Evolutionary conservation across 2,888 invertebrate genomes (phyloP), one percentile per base, ranked within the genome.

Genomic region (Myopa tessellatipennis): DNA sequence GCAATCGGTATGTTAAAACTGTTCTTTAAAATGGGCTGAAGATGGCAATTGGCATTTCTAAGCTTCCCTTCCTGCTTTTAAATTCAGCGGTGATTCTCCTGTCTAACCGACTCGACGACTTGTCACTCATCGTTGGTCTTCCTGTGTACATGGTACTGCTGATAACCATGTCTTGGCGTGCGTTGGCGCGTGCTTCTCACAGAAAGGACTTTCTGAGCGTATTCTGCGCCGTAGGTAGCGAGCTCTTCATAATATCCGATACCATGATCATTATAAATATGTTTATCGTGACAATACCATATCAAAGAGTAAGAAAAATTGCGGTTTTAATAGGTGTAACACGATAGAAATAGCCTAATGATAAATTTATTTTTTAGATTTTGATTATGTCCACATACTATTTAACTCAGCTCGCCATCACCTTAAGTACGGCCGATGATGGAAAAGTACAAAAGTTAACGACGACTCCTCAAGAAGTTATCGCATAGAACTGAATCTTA

Each of bases 311-410:
- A 86, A 84, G 85, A 84, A 67, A 50, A 34, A 61, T 18, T 45
- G 45, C 6, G 14, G 5, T 4, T 7, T 2, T 16, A 10, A 7
- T 34, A 16, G 5, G 14, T 16, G 14, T 55, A n/a, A 50, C 1
- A 50, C 1, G 4, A 55, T n/a, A 55, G 5, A 4, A 55, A 16
- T 55, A 45, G 7, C 10, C 4, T 45, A 45, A 45, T 45, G 45
- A 6, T 45, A 8, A n/a, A 10, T 8, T 14, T 4, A 6, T 26
- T 50, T 72, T 89, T 40, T 91, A 96, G 93, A 91, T 92, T 80
- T 89, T 94, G 80, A 94, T 97, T 80, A 98, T 98, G 97, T 89
- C 92, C 14, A 96, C 96, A 0, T 98, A 98, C 90, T 98, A 97
- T 90, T 91, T 93, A 79, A 97, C 95, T 26, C 97, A 98, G 91